Conservation (phyloP, 2,888 invertebrate species). For the Eristalis pertinax region DNA sequence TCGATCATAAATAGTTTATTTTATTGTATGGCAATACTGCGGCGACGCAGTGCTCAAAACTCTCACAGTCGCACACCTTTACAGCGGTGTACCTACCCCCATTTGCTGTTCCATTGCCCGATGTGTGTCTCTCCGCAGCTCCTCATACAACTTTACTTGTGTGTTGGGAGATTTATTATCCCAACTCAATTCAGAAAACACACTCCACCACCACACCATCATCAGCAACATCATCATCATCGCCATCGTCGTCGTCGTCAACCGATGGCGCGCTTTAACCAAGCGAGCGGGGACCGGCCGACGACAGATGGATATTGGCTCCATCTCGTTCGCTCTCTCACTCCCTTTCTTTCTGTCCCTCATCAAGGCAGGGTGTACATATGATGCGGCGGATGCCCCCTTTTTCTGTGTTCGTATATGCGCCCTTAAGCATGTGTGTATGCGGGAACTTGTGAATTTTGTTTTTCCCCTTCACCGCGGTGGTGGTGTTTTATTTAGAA, state of each 20-base stretch:
- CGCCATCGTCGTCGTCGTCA: background rate
- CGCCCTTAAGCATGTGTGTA: background rate
- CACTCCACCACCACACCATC: constrained; percentile 17
- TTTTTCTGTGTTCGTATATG: constrained; percentile 1
- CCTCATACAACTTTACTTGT: background rate
- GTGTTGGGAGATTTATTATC: background rate
- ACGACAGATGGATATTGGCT: constrained; percentile 51
- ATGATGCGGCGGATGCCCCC: constrained; percentile 13
- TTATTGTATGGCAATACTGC: constrained; percentile 54
- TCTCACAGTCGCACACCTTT: background rate
- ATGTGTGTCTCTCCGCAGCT: background rate
- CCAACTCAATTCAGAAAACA: constrained; percentile 19
- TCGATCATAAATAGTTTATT: constrained; percentile 21
- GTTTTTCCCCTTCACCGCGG: constrained; percentile 42
- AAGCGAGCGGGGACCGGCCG: background rate
- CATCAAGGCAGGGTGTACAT: background rate
- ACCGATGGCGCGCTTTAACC: background rate
- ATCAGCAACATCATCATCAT: background rate
- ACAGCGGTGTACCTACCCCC: background rate
- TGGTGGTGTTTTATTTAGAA: constrained; percentile 56
- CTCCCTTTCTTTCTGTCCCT: constrained; percentile 19
- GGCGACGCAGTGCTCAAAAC: constrained; percentile 11
- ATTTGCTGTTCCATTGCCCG: background rate
- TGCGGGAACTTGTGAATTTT: background rate
- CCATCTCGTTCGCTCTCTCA: background rate